A percentile compares a stretch with the other conserved stretches of the same genome.
These are phyloP conservation scores for Tragelaphus strepsiceros DNA, from an alignment of 2,113 vertebrate species.

Conservation along the genomic window DNA sequence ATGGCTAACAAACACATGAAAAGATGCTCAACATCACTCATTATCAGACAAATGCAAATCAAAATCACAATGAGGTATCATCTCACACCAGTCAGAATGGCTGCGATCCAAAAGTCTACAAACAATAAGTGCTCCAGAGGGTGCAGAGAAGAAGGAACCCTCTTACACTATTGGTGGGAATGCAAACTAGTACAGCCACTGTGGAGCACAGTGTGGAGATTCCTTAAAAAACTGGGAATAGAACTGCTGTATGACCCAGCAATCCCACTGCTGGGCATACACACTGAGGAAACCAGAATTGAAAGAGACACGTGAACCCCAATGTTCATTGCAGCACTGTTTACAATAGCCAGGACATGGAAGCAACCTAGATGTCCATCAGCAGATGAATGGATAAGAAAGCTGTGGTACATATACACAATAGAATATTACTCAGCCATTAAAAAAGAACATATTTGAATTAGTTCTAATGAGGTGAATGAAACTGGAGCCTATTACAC, in stretches of 20 bases:
- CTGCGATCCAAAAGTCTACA: not conserved
- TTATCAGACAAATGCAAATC: not conserved
- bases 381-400: accelerated
- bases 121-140: not conserved
- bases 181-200: not conserved
- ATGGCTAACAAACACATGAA: not conserved
- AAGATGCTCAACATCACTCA: not conserved
- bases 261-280: not conserved
- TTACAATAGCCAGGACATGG: not conserved
- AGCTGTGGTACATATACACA: not conserved
- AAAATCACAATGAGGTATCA: not conserved
- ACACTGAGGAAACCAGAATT: accelerated
- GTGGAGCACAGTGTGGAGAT: not conserved
- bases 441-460: not conserved
- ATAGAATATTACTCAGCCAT: not conserved
- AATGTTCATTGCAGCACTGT: accelerated
- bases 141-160: not conserved
- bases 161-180: not conserved
- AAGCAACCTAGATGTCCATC: not conserved
- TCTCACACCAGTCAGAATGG: not conserved
- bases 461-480: not conserved
- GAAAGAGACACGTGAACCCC: accelerated
- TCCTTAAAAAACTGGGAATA: not conserved
- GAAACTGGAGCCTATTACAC: not conserved
- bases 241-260: not conserved